Conservation (phyloP, 2,797 vertebrate genomes). For the Poecilia wingei region DNA sequence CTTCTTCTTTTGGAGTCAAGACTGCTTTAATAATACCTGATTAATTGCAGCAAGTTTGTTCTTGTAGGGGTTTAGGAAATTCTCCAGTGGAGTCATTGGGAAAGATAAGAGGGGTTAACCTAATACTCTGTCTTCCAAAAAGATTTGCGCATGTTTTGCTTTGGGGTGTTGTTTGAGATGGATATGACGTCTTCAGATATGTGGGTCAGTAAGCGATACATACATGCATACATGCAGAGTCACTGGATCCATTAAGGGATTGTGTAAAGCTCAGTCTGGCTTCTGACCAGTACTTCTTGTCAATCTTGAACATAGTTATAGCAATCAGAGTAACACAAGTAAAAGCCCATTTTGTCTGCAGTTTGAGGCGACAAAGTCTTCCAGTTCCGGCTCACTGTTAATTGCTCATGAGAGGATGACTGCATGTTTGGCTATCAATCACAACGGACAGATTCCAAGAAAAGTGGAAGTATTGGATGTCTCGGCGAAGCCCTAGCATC, state of each 20-base stretch:
- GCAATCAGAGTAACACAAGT: conserved; percentile 39
- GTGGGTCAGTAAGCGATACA: conserved; percentile 44
- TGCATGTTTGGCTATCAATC: conserved; percentile 52
- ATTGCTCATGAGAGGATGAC: conserved; percentile 55
- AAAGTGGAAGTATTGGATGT: conserved; percentile 50
- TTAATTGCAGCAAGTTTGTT: conserved; percentile 14
- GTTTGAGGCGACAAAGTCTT: conserved; percentile 37
- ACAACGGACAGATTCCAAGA: conserved; percentile 56
- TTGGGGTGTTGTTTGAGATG: conserved; percentile 1
- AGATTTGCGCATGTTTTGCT: conserved; percentile 23
- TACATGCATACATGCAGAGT: conserved; percentile 25
- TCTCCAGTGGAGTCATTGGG: conserved; percentile 19
- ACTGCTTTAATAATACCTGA: neutral
- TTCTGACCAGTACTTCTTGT: conserved; percentile 33
- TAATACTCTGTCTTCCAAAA: conserved; percentile 37
- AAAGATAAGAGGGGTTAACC: conserved; percentile 39
- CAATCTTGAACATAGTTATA: conserved; percentile 37
- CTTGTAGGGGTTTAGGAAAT: conserved; percentile 19
- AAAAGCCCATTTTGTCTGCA: conserved; percentile 30
- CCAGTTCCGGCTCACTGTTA: conserved; percentile 43
- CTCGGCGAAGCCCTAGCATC: conserved; percentile 46
- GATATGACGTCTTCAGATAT: conserved; percentile 42
- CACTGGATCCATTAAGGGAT: conserved; percentile 41
- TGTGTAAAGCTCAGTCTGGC: conserved; percentile 39
- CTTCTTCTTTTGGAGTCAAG: neutral